Conservation (phyloP, 2,113 vertebrate species). For the Paracanthobrama guichenoti region DNA sequence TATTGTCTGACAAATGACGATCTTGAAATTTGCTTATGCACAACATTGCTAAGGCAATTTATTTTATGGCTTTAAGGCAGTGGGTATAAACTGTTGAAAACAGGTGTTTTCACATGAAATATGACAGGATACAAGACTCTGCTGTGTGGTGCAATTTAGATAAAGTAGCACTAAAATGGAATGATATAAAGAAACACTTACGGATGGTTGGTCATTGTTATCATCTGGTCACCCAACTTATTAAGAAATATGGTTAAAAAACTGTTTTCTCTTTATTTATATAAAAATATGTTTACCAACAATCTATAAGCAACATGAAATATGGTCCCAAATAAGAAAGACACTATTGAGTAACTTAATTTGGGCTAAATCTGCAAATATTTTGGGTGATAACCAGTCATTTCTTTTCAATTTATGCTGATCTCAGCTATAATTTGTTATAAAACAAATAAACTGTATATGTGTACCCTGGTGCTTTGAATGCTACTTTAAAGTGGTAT, state of each 20-base stretch:
- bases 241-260: background rate
- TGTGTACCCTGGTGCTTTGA: background rate
- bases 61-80: conserved; percentile 11
- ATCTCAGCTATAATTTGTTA: background rate
- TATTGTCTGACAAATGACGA: conserved; percentile 24
- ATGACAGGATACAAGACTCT: background rate
- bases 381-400: background rate
- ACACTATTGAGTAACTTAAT: background rate
- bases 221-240: background rate
- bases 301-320: background rate
- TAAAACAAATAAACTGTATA: background rate
- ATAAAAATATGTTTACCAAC: background rate
- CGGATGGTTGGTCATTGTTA: background rate
- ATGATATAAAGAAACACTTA: background rate
- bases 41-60: background rate
- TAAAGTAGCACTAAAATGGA: background rate
- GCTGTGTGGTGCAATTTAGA: background rate
- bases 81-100: background rate
- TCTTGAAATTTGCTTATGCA: background rate
- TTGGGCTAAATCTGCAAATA: background rate
- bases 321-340: background rate
- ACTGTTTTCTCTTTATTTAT: background rate
- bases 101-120: conserved; percentile 15
- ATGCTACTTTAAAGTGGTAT: background rate
- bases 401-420: background rate